These are phyloP conservation scores for Ethmia dodecea DNA, from an alignment of 2,888 invertebrate species.

Conservation along the genomic window DNA sequence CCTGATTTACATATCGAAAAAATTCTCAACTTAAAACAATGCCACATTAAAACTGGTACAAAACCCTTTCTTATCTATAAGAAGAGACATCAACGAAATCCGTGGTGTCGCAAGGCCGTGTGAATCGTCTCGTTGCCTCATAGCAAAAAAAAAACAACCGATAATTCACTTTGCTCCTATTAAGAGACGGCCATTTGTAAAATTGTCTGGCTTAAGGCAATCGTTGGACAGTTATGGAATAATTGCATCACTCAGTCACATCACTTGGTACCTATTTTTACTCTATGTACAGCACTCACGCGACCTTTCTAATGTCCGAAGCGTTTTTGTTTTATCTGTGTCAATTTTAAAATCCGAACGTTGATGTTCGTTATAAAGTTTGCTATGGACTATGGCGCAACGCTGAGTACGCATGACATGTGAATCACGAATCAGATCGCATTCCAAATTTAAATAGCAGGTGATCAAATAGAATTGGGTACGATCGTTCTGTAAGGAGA, in stretches of 20 bases:
- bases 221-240: conserved; percentile 54
- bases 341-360: not conserved
- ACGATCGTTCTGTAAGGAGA: conserved; percentile 11
- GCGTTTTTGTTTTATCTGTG: not conserved
- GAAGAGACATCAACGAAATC: conserved; percentile 51
- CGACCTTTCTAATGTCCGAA: conserved; percentile 32
- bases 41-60: conserved; percentile 55
- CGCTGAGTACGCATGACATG: conserved; percentile 27
- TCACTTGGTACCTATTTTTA: conserved; percentile 30
- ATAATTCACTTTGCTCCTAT: conserved; percentile 57
- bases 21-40: conserved; percentile 59
- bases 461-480: conserved; percentile 31
- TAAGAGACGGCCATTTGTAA: conserved; percentile 58
- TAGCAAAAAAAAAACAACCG: conserved; percentile 43
- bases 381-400: no score
- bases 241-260: conserved; percentile 50
- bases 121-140: conserved; percentile 53
- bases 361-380: no score
- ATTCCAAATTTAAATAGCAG: conserved; percentile 41
- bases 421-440: conserved; percentile 38
- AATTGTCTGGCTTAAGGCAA: conserved; percentile 62
- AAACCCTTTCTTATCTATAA: conserved; percentile 61
- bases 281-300: conserved; percentile 38
- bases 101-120: conserved; percentile 68
- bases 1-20: conserved; percentile 50